Evolutionary conservation across 2,113 vertebrate genomes (phyloP), one percentile per base, ranked within the genome.

Genomic region (Spea multiplicata): DNA sequence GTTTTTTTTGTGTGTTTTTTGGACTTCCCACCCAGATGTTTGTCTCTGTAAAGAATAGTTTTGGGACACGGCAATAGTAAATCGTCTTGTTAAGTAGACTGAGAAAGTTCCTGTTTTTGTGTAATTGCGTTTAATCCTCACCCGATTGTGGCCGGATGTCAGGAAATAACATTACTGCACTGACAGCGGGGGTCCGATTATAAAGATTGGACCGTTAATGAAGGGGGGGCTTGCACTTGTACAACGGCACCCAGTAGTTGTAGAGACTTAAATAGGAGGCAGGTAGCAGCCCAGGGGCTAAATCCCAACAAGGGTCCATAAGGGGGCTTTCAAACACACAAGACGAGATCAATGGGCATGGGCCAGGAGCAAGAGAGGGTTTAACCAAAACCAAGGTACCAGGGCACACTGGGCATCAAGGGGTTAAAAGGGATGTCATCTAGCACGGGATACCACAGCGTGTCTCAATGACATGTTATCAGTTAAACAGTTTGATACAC

Each of bases 51-150:
- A 6, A 46, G 50, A 3, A 30, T 30, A 3, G 74, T 7, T 7
- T 5, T 0, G 65, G 10, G 47, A 45, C 6, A 12, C 55, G 17
- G 14, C n/a, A 16, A 10, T 10, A 64, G 17, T 6, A 30, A 6
- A 3, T 52, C 44, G 10, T 69, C 14, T 59, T 69, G 47, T 62
- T 82, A 78, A 3, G 67, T 81, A 61, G 30, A 83, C 85, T 86
- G 83, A 80, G 74, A 65, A 69, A 84, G 89, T 90, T 91, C 92
- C 91, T 92, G 88, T 91, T 93, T 87, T 88, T 86, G 86, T 74
- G 52, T n/a, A 78, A 69, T 71, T 68, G 68, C 80, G 82, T 68
- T 48, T 4, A 74, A 73, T 76, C 45, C 80, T 85, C 67, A 75
- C 82, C 81, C 14, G 6, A 75, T 78, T 83, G 74, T 0, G 65